Evolutionary conservation across 53 echinoderm and acorn worm genomes (phyloP).

Genomic region (Zoroaster sp.): DNA sequence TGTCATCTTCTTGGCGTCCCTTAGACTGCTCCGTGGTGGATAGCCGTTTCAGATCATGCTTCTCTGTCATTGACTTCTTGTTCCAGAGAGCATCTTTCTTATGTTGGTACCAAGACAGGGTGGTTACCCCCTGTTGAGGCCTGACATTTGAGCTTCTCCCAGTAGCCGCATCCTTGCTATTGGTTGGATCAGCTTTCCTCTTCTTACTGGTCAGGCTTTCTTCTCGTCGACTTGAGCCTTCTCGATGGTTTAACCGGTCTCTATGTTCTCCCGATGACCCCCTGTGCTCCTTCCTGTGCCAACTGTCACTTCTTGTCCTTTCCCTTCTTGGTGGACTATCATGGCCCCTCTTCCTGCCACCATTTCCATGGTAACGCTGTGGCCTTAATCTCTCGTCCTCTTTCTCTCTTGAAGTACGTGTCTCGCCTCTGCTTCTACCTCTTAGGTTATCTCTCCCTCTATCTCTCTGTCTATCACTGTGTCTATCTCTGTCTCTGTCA

Average conservation of each 20-base stretch:
- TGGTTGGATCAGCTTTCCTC: background rate
- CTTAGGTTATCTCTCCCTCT: no score
- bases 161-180: background rate
- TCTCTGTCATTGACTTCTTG: slow-evolving; percentile 8
- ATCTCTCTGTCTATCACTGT: background rate
- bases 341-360: background rate
- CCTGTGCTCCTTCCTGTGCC: background rate
- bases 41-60: background rate
- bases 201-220: background rate
- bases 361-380: background rate
- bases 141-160: background rate
- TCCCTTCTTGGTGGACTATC: background rate
- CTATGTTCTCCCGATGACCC: background rate
- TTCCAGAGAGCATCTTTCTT: background rate
- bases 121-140: background rate
- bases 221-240: background rate
- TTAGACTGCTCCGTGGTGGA: background rate
- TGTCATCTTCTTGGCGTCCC: background rate
- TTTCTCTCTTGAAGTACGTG: background rate
- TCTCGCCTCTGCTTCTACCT: background rate
- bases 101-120: background rate
- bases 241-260: background rate
- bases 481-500: background rate
- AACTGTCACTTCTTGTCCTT: background rate
- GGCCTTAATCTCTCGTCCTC: background rate